phyloP scores from a whole-genome alignment of 2,888 invertebrate species.

The Salticus scenicus region DNA sequence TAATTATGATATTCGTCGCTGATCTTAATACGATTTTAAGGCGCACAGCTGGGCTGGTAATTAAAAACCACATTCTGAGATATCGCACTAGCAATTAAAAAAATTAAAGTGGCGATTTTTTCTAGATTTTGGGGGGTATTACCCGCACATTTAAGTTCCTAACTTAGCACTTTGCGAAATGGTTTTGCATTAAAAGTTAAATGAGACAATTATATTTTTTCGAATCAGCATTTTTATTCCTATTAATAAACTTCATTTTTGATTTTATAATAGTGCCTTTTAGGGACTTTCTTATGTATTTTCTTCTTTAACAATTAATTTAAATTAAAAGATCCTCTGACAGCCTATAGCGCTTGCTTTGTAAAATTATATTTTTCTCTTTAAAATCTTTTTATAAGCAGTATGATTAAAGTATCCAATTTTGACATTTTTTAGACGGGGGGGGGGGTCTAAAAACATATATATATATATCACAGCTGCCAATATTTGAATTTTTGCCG shows the following conservation, averaged over 20 bases:
- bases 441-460: no score
- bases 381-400: no score
- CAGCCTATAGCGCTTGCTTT: no score
- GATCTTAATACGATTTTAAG: conserved; percentile 10
- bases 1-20: conserved; percentile 23
- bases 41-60: conserved; percentile 13
- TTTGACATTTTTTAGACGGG: no score
- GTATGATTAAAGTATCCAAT: no score
- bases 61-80: conserved; percentile 8
- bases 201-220: background rate
- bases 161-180: background rate
- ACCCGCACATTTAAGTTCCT: background rate
- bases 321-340: no score
- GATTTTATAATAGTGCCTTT: background rate
- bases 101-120: background rate
- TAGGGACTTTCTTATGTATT: background rate
- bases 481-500: no score
- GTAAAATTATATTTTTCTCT: no score
- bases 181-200: background rate
- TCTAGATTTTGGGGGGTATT: background rate
- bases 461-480: no score
- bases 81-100: conserved; percentile 15
- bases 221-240: background rate
- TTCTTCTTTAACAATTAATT: no score
- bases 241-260: background rate